Evolutionary conservation across 2,797 vertebrate species (phyloP).

Genomic region (Psittacula echo): DNA sequence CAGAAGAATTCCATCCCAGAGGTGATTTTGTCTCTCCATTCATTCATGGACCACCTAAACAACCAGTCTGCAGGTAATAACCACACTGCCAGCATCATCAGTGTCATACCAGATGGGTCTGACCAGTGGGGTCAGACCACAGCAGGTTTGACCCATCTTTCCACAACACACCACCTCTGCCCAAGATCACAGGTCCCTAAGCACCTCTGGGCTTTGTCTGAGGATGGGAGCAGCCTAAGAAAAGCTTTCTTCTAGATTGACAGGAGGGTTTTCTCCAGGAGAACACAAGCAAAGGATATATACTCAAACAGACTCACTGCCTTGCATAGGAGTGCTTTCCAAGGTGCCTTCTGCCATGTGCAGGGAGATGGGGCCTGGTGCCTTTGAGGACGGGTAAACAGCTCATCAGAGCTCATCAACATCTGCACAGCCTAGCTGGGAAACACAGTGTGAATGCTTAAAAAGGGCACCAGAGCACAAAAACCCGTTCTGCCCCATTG

Average conservation of each 20-base stretch:
- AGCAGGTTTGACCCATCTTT: neutral
- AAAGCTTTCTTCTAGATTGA: neutral
- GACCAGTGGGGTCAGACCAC: neutral
- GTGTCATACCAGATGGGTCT: neutral
- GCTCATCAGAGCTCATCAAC: conserved; percentile 12
- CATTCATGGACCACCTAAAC: neutral
- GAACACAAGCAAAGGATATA: neutral
- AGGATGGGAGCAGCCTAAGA: neutral
- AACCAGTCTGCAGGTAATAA: neutral
- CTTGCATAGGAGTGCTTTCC: neutral
- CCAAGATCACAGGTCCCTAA: neutral
- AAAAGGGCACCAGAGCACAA: neutral
- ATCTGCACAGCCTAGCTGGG: conserved; percentile 3
- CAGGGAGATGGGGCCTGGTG: accelerated
- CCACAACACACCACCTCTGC: too few relatives aligned
- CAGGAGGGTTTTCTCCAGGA: neutral
- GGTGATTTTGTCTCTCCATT: neutral
- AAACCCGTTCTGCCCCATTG: neutral
- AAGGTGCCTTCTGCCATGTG: neutral
- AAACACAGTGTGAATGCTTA: neutral
- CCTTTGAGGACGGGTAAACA: neutral
- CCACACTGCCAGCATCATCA: neutral
- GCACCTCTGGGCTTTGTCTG: neutral
- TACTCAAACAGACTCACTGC: neutral
- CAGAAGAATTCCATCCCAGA: neutral